Evolutionary conservation across 2,888 invertebrate genomes (phyloP), one percentile per base, ranked within the genome.

Genomic region (Tolmerus cingulatus): DNA sequence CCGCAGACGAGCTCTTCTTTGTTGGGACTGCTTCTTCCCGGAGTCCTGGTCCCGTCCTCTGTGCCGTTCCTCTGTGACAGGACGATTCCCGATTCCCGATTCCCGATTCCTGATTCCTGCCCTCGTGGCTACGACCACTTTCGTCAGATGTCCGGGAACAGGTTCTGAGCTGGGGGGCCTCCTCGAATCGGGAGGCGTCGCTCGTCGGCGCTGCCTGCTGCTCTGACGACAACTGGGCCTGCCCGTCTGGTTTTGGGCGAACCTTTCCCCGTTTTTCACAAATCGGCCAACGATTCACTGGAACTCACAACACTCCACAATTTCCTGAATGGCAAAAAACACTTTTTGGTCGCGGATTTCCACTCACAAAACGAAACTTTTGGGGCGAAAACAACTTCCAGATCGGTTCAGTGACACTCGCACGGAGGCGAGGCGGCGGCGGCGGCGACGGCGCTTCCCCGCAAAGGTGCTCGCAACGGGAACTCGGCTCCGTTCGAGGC

Each of bases 181-280:
- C 43, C 40, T 40, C 1, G 23, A 43, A 84, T 66, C 82, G 34
- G 57, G 30, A 66, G 40, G 40, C 19, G 37, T 57, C 66, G 19
- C 7, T 37, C 40, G 9, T 30, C 55, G 5, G 40, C 16, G 43
- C 12, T 46, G 43, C 1, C 46, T 74, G 76, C 74, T 74, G 46
- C 40, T 40, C 0, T 40, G 40, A 16, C 14, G 14, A n/a, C 51
- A 66, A 66, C 76, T 79, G 86, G 82, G 86, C 78, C 37, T 79
- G 86, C 86, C 82, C 76, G 86, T 86, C 87, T 74, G 82, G 87
- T 66, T 87, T 87, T 86, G 86, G 14, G 74, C 74, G 85, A 74
- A 74, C 23, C 74, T 85, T 85, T 74, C 27, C 43, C 74, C 76
- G 43, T 46, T 23, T 34, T 74, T 34, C 40, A 40, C n/a, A 34